Evolutionary conservation across 2,888 invertebrate genomes (phyloP).

Genomic region (Polydrusus cervinus): DNA sequence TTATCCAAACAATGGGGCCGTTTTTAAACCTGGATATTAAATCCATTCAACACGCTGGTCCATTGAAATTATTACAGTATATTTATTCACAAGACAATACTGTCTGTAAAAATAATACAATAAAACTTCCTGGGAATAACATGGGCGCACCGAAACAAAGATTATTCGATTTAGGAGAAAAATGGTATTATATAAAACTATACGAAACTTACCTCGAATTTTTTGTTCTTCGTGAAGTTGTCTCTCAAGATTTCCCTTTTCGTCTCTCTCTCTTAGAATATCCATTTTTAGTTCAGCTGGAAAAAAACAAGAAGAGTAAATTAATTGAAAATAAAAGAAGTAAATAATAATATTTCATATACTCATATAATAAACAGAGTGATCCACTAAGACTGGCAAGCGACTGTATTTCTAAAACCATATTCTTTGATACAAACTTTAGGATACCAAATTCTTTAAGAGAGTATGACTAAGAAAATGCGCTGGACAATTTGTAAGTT

Average conservation of each 20-base stretch:
- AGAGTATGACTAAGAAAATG: too few species aligned
- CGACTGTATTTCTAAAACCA: too few species aligned
- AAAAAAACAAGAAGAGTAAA: slow-evolving; percentile 69
- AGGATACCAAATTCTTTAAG: too few species aligned
- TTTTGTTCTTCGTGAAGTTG: slow-evolving; percentile 96
- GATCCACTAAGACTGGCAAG: too few species aligned
- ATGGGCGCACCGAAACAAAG: slow-evolving; percentile 35
- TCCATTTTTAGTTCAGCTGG: slow-evolving; percentile 98
- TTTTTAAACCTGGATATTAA: slow-evolving; percentile 49
- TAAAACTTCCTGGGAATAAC: slow-evolving; percentile 28
- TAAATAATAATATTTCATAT: too few species aligned
- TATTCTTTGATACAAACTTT: too few species aligned
- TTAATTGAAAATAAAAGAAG: too few species aligned
- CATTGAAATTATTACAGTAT: slow-evolving; percentile 41
- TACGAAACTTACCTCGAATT: slow-evolving; percentile 86
- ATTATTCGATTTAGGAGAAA: slow-evolving; percentile 4
- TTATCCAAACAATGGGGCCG: slow-evolving; percentile 46
- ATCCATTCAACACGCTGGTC: slow-evolving; percentile 43
- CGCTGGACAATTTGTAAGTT: too few species aligned
- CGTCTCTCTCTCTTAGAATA: slow-evolving; percentile 92
- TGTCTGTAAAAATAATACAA: slow-evolving; percentile 46
- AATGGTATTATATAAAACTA: background rate
- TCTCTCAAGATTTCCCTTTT: slow-evolving; percentile 94
- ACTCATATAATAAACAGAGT: too few species aligned
- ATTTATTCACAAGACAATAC: slow-evolving; percentile 47